Base-by-base conservation (phyloP, 2,888 invertebrate genomes). In the Andrena flavipes region DNA sequence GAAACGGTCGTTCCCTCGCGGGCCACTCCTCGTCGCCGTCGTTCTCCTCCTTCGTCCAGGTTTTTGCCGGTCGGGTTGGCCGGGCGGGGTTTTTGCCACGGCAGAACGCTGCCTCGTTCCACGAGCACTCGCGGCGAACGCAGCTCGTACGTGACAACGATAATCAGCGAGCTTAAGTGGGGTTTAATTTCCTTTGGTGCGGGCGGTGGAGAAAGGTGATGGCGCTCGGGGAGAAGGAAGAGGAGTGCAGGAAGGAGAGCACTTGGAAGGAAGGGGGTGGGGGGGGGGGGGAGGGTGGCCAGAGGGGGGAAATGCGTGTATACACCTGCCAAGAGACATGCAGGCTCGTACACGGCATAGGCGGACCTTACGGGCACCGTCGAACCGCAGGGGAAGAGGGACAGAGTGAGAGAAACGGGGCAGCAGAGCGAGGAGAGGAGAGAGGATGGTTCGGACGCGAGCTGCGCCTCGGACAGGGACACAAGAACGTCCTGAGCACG, bases 291-390 rank as follows among this genome's bases (percentile, higher is more conserved):
- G 78, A 48, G 70, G 80, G 88, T 82, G 87, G 91, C 89, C 90
- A 88, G 73, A 80, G 84, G 79, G 88, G 87, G 86, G 84, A 89
- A 90, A 89, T 90, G 88, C 88, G 89, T 90, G 90, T 91, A 90
- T 91, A 91, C 93, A 93, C 92, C 93, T 93, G 93, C 93, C 91
- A 91, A 89, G 90, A 88, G 81, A 91, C 92, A 92, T 90, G 91
- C 90, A 84, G 89, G 80, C 88, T 85, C 83, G 85, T 89, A 86
- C 87, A 84, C 80, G 82, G 82, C 84, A 87, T 84, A 87, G 88
- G 89, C 88, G 89, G 90, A 90, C 84, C 85, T 75, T 80, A 70
- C 62, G 63, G 51, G 65, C 83, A 51, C 71, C 56, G 51, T 48
- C 69, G 71, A 81, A 79, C 78, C 76, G 75, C 69, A 67, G 67